Evolutionary conservation across 2,113 vertebrate species (phyloP).

Genomic region (Syngnathoides biaculeatus): DNA sequence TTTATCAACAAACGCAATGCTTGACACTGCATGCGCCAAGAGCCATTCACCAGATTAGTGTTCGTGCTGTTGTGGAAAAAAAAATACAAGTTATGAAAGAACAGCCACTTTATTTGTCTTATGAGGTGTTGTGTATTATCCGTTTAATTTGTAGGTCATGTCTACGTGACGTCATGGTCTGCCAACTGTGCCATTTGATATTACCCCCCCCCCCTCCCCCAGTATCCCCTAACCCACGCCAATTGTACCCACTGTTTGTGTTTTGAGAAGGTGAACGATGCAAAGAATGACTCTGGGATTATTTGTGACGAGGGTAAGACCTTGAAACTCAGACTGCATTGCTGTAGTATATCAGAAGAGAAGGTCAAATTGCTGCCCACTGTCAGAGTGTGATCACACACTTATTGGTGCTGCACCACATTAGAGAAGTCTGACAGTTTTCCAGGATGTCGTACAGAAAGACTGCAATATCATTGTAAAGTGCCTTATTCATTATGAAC

Average conservation of each 20-base stretch:
- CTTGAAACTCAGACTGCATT: conserved; percentile 16
- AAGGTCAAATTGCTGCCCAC: conserved; percentile 15
- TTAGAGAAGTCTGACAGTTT: not conserved
- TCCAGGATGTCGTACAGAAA: conserved; percentile 29
- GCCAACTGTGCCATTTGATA: not conserved
- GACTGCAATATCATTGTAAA: conserved; percentile 50
- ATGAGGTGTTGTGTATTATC: not conserved
- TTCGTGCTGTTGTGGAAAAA: not conserved
- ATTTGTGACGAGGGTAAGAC: conserved; percentile 10
- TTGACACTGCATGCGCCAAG: not conserved
- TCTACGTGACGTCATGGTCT: conserved; percentile 3
- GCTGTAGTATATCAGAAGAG: conserved; percentile 11
- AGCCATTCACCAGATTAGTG: conserved; percentile 39
- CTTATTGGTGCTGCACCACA: not conserved
- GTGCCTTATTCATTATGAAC: conserved; percentile 67
- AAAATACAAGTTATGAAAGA: not conserved
- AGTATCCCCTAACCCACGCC: no score
- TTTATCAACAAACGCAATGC: conserved; percentile 29
- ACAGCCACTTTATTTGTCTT: not conserved
- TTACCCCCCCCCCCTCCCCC: not conserved
- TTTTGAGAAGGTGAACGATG: conserved; percentile 21
- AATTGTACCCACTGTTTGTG: not conserved
- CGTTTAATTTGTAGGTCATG: conserved; percentile 8
- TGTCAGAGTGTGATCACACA: not conserved
- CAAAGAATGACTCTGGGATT: conserved; percentile 41